Evolutionary conservation across 2,113 vertebrate species (phyloP).

Genomic region (Lipophrys pholis): DNA sequence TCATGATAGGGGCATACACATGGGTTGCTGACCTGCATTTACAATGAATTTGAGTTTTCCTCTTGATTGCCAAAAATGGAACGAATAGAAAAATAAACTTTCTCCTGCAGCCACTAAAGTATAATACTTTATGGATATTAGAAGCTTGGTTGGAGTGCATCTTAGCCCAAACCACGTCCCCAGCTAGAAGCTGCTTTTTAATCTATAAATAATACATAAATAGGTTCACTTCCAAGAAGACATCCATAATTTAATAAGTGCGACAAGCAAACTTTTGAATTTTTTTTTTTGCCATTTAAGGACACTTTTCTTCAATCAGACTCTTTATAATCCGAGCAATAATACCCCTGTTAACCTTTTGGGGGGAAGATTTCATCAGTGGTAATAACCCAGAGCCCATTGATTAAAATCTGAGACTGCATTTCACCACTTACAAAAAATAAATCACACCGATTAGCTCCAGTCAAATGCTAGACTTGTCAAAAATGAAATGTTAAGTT

Average conservation of each 20-base stretch:
- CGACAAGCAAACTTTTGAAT: background rate
- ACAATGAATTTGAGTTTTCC: background rate
- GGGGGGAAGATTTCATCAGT: conserved; percentile 39
- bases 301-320: conserved; percentile 45
- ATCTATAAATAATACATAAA: conserved; percentile 29
- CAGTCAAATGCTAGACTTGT: conserved; percentile 45
- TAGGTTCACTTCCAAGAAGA: conserved; percentile 5
- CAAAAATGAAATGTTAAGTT: conserved; percentile 43
- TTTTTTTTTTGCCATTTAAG: conserved; percentile 16
- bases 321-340: conserved; percentile 36
- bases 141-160: conserved; percentile 20
- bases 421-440: conserved; percentile 48
- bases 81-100: background rate
- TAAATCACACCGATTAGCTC: conserved; percentile 60
- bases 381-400: conserved; percentile 41
- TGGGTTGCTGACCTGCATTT: conserved; percentile 18
- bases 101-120: background rate
- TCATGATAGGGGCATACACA: background rate
- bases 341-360: conserved; percentile 47
- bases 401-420: conserved; percentile 62
- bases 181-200: conserved; percentile 11
- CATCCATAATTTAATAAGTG: conserved; percentile 19
- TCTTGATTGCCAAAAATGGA: conserved; percentile 2
- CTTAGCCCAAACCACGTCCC: conserved; percentile 14
- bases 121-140: conserved; percentile 25